Percentiles rank a stretch among this genome's conserved stretches.
Conservation (phyloP, 2,113 vertebrate species). For the Halcyon malimbica region DNA sequence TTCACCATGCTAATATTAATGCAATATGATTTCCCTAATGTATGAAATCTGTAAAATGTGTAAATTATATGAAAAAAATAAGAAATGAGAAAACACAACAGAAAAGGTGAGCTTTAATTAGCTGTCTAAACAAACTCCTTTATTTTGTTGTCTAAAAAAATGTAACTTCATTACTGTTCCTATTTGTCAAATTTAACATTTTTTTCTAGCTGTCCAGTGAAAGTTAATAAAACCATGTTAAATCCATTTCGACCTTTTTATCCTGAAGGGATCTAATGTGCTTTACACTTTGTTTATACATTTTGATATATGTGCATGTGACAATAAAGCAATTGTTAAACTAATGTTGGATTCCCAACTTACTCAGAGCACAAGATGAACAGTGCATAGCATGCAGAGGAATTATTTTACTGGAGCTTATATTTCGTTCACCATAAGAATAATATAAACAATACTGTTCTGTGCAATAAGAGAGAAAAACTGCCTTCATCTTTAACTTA, state of each 20-base stretch:
- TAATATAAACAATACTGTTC: neutral
- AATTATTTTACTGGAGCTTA: neutral
- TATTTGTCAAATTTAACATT: neutral
- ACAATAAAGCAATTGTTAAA: neutral
- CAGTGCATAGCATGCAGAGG: neutral
- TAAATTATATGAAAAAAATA: too few species aligned
- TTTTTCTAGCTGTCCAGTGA: neutral
- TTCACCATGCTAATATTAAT: neutral
- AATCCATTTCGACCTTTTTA: neutral
- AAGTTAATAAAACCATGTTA: neutral
- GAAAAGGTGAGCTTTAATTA: neutral
- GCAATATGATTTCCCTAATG: neutral
- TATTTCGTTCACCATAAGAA: neutral
- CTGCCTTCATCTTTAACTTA: too few species aligned
- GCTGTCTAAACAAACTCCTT: neutral
- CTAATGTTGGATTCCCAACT: neutral
- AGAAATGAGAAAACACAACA: neutral
- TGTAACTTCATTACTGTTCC: neutral
- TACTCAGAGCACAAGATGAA: too few species aligned
- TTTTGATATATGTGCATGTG: neutral
- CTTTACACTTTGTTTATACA: neutral
- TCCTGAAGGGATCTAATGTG: neutral
- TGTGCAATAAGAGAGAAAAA: neutral
- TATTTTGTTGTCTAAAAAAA: neutral
- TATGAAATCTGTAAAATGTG: neutral